Conservation (phyloP, 2,113 vertebrate genomes). For the Lathamus discolor region DNA sequence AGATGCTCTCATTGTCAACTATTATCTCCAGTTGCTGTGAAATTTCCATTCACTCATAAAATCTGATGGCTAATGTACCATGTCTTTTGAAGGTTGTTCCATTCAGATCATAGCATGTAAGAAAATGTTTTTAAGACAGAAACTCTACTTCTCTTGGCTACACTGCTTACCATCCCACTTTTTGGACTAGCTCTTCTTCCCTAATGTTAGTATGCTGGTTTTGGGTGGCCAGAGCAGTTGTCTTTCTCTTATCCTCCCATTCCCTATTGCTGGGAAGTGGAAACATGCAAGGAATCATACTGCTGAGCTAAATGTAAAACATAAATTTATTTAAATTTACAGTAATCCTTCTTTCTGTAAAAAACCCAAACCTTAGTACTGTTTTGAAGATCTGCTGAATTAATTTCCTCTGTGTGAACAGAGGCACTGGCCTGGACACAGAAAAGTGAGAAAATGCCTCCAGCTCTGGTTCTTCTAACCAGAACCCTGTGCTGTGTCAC, state of each 20-base stretch:
- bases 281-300: not conserved
- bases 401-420: not conserved
- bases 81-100: not conserved
- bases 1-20: not conserved
- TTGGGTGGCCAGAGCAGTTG: not conserved
- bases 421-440: not conserved
- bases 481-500: not conserved
- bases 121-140: not conserved
- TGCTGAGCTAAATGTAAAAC: not conserved
- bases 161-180: not conserved
- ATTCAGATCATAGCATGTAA: not conserved
- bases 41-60: not conserved
- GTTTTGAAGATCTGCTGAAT: not conserved
- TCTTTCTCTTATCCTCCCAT: not conserved
- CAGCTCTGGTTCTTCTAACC: not conserved
- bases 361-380: not conserved
- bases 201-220: fast-evolving
- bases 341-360: not conserved
- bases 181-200: not conserved
- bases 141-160: not conserved
- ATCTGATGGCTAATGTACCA: not conserved
- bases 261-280: not conserved
- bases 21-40: not conserved
- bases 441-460: not conserved
- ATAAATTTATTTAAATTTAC: not conserved